Conservation (phyloP, 2,888 invertebrate species). For the Tipula lateralis region DNA sequence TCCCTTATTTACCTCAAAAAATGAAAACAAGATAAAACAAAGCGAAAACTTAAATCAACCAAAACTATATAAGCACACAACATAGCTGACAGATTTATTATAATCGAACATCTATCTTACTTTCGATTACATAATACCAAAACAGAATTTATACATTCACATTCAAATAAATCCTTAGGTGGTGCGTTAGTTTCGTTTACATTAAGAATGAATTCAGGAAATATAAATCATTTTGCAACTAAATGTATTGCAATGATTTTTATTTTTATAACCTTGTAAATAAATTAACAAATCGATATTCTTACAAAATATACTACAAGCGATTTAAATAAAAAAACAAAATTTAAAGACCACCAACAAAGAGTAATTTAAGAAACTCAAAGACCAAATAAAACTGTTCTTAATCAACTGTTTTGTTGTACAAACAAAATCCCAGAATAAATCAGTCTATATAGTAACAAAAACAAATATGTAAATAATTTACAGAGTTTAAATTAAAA, state of each 20-base stretch:
- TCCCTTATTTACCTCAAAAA: not conserved
- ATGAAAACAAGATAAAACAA: not conserved
- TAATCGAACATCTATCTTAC: not conserved
- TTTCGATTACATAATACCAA: not conserved
- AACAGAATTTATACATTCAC: not conserved
- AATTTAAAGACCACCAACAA: not conserved
- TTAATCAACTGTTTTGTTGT: constrained; percentile 24
- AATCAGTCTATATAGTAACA: not conserved
- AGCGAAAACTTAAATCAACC: not conserved
- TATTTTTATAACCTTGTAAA: constrained; percentile 4
- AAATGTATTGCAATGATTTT: not conserved
- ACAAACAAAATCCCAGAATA: constrained; percentile 24
- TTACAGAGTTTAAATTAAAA: not conserved
- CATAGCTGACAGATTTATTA: not conserved
- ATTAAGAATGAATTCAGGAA: not conserved
- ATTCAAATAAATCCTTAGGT: not conserved
- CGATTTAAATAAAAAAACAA: not conserved
- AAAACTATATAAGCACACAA: not conserved
- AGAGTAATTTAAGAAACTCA: not conserved
- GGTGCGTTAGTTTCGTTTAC: not conserved
- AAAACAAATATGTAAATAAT: constrained; percentile 6
- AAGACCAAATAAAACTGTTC: not conserved
- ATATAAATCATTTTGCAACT: constrained; percentile 11
- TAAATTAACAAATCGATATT: constrained; percentile 11
- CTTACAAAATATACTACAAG: not conserved